Evolutionary conservation across 2,797 vertebrate genomes (phyloP).

Genomic region (Tympanoctomys barrerae): DNA sequence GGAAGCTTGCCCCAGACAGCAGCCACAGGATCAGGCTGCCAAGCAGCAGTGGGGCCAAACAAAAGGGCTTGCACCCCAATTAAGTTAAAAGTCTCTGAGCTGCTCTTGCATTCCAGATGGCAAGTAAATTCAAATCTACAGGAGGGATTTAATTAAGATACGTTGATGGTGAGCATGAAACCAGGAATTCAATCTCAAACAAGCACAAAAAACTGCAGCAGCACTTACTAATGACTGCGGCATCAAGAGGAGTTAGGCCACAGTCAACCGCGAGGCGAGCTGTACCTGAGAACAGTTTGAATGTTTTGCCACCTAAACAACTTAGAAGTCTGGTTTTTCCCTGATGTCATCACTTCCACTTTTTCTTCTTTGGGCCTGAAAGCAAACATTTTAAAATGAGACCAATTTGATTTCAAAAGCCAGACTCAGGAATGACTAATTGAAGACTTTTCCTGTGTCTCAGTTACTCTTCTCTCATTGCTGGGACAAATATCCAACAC

Average conservation of each 20-base stretch:
- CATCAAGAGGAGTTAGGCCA: not conserved
- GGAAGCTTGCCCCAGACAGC: conserved; percentile 77
- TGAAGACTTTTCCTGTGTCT: not conserved
- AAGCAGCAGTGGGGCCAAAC: conserved; percentile 86
- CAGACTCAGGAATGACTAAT: not conserved
- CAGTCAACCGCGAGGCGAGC: not conserved
- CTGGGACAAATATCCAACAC: no score
- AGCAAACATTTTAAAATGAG: not conserved
- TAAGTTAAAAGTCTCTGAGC: conserved; percentile 87
- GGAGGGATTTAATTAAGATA: conserved; percentile 83
- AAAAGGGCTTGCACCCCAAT: conserved; percentile 86
- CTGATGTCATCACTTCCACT: not conserved
- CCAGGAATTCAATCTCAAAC: conserved; percentile 66
- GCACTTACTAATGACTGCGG: conserved; percentile 18
- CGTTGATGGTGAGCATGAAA: conserved; percentile 64
- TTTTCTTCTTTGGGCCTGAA: not conserved
- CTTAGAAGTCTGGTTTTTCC: not conserved
- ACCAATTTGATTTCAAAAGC: not conserved
- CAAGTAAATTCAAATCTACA: conserved; percentile 79
- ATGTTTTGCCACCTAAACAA: not conserved
- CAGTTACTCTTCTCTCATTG: no score
- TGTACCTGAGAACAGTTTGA: not conserved
- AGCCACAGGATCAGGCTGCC: conserved; percentile 81
- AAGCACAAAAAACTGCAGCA: not conserved
- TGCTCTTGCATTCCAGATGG: conserved; percentile 82